Percentiles rank a stretch among this genome's conserved stretches.
phyloP scores from a whole-genome alignment of 1,140 invertebrate species.

The Paramacrobiotus metropolitanus region DNA sequence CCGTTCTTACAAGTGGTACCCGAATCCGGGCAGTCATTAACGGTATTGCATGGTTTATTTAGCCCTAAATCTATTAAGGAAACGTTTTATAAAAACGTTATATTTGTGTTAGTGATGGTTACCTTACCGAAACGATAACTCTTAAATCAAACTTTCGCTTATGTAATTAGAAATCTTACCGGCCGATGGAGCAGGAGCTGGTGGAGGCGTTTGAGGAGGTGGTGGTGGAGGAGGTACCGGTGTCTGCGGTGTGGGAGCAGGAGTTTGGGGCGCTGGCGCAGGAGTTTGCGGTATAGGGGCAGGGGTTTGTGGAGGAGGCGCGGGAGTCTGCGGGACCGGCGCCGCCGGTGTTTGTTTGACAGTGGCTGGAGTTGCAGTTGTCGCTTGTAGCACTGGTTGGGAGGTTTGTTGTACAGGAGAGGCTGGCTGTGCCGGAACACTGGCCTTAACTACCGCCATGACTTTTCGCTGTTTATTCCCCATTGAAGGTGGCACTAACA shows the following conservation, averaged over 20 bases:
- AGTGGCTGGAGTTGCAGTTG: background rate
- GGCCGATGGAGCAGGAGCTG: background rate
- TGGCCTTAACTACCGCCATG: no score
- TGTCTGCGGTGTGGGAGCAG: conserved; percentile 6
- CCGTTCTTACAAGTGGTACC: background rate
- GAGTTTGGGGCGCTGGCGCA: conserved; percentile 7
- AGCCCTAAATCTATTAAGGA: no score
- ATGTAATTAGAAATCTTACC: no score
- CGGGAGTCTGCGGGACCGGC: background rate
- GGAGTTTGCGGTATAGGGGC: background rate
- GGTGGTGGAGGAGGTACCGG: conserved; percentile 8
- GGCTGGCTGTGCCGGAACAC: background rate
- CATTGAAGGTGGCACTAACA: no score
- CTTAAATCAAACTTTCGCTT: no score
- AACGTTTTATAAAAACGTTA: no score
- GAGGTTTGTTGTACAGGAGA: background rate
- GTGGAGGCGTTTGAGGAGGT: conserved; percentile 7
- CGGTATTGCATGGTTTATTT: background rate
- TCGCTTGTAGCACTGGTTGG: background rate
- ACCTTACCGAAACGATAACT: no score
- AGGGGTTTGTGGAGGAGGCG: background rate
- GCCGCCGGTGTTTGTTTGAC: background rate
- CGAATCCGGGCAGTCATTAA: background rate
- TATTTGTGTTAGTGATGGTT: no score
- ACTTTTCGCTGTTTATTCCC: no score